A percentile compares a stretch with the other conserved stretches of the same genome.
phyloP scores from a whole-genome alignment of 2,797 vertebrate species.

The Xenentodon cancila region DNA sequence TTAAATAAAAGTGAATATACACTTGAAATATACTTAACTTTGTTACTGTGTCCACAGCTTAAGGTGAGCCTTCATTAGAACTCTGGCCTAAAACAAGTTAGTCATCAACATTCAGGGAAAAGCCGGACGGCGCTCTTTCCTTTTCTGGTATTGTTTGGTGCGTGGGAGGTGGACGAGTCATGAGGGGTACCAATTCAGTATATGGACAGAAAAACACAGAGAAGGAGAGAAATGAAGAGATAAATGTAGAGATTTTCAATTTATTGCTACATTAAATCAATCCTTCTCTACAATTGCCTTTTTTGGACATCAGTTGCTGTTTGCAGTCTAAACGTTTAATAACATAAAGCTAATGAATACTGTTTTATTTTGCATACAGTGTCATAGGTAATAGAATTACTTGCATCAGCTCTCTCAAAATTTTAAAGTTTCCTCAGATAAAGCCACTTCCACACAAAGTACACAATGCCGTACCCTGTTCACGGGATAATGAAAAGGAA shows the following conservation, averaged over 20 bases:
- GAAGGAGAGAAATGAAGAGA: constrained; percentile 26
- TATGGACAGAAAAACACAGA: constrained; percentile 30
- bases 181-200: constrained; percentile 57
- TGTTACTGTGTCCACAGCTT: too few species aligned
- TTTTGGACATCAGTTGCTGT: constrained; percentile 19
- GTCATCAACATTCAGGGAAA: constrained; percentile 54
- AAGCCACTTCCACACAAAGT: constrained; percentile 12
- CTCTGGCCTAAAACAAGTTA: constrained; percentile 31
- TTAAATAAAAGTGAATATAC: background rate
- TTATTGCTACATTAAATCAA: constrained; percentile 37
- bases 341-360: background rate
- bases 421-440: constrained; percentile 26
- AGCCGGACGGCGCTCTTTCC: constrained; percentile 50
- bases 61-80: constrained; percentile 1
- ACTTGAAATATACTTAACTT: too few species aligned
- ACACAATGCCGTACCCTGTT: background rate
- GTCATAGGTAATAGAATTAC: constrained; percentile 13
- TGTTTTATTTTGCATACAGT: constrained; percentile 7
- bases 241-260: constrained; percentile 45
- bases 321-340: constrained; percentile 6
- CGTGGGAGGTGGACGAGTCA: constrained; percentile 61
- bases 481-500: constrained; percentile 11
- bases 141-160: constrained; percentile 61
- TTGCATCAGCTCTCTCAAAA: constrained; percentile 8
- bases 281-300: constrained; percentile 31